Percentiles rank a stretch among this genome's conserved stretches.
phyloP scores from a whole-genome alignment of 2,797 vertebrate species.

The Chaenodraco wilsoni region DNA sequence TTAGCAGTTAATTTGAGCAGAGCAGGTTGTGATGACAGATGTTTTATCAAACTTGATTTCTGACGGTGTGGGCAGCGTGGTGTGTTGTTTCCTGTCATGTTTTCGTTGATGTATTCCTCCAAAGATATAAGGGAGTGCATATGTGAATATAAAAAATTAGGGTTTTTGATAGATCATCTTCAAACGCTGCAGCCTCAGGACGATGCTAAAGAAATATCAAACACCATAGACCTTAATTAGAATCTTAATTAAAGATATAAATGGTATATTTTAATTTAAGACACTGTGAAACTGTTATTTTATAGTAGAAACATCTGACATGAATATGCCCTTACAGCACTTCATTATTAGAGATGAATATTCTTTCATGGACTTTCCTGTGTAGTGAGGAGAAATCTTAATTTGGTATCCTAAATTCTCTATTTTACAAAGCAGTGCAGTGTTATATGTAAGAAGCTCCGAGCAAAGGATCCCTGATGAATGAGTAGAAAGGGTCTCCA shows the following conservation, averaged over 20 bases:
- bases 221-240: not conserved
- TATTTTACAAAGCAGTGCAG: not conserved
- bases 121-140: slow-evolving; percentile 23
- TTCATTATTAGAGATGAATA: not conserved
- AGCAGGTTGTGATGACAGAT: slow-evolving; percentile 17
- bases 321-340: not conserved
- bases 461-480: slow-evolving; percentile 6
- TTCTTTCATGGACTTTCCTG: not conserved
- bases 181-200: slow-evolving; percentile 3
- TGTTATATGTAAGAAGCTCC: not conserved
- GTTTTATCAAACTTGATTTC: slow-evolving; percentile 12
- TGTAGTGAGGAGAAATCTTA: slow-evolving; percentile 3
- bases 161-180: slow-evolving; percentile 34
- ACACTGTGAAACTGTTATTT: not conserved
- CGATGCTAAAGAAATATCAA: slow-evolving; percentile 4
- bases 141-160: slow-evolving; percentile 19
- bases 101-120: slow-evolving; percentile 33
- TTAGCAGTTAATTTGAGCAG: slow-evolving; percentile 27
- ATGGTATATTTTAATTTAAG: not conserved
- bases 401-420: slow-evolving; percentile 2
- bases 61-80: not conserved
- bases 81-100: not conserved
- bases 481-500: slow-evolving; percentile 9
- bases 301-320: not conserved
- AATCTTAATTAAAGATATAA: not conserved